Evolutionary conservation across 2,797 vertebrate species (phyloP), one percentile per base, ranked within the genome.

Genomic region (Myripristis murdjan): DNA sequence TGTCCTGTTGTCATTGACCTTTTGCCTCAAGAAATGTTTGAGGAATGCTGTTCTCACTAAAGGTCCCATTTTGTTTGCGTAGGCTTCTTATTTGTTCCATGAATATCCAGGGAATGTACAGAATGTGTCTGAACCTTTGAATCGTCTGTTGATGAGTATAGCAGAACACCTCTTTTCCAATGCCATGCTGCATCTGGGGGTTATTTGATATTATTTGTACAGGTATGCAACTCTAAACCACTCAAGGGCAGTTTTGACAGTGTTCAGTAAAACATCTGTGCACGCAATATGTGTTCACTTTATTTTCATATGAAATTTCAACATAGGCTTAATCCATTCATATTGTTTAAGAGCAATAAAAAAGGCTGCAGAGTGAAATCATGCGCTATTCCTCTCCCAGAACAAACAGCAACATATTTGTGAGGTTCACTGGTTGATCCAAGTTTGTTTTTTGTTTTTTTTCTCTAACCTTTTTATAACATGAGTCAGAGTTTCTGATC

Each of bases 401-500:
- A 18, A 26, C 43, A 57, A 37, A 47, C 12, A 58, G n/a, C n/a
- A 37, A 46, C 26, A 28, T 33, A 20, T 46, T 33, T 22, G 37
- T 14, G 16, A 26, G 46, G 28, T 39, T 53, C 28, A 18, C 35
- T 15, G 54, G 54, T 49, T 31, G 22, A 68, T 49, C 10, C 37
- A 15, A 26, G 35, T 12, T 28, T 2, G 26, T 6, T 28, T n/a
- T n/a, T n/a, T n/a, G n/a, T n/a, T 28, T 28, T 28, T 33, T 70
- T 33, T 16, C 70, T 78, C 58, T 23, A 57, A 67, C 18, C 53
- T 41, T 20, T 75, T 70, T 55, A 28, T 43, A 62, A 41, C 47
- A 59, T 58, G 64, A 81, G 70, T 79, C 72, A 78, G 23, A 51
- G 46, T 16, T 66, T 39, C 52, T 62, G 52, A 81, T 84, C 66